Conservation (phyloP, 2,888 invertebrate genomes). For the Melitaea athalia region DNA sequence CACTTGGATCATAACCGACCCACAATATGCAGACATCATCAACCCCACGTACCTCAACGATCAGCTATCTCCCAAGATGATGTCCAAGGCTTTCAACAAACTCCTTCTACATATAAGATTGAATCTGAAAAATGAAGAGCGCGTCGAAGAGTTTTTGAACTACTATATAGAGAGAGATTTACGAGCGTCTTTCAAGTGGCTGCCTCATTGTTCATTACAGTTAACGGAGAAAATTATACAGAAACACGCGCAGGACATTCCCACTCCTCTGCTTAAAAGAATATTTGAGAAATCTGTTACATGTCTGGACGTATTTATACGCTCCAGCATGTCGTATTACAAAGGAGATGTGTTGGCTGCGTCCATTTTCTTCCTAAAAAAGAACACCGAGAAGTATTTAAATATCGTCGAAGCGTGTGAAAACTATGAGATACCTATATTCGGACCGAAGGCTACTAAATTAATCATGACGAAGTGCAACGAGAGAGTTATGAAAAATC, state of each 20-base stretch:
- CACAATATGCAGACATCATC: slow-evolving; percentile 57
- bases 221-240: slow-evolving; percentile 53
- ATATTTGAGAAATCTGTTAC: slow-evolving; percentile 15
- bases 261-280: slow-evolving; percentile 15
- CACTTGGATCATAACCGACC: slow-evolving; percentile 62
- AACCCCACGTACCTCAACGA: slow-evolving; percentile 60
- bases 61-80: slow-evolving; percentile 59
- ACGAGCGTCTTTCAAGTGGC: slow-evolving; percentile 56
- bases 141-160: slow-evolving; percentile 60
- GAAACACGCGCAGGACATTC: slow-evolving; percentile 38
- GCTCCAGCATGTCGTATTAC: slow-evolving; percentile 30
- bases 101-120: slow-evolving; percentile 58
- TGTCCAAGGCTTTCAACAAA: slow-evolving; percentile 57
- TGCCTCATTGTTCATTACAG: slow-evolving; percentile 57
- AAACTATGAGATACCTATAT: slow-evolving; percentile 37
- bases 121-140: slow-evolving; percentile 54
- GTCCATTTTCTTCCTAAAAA: slow-evolving; percentile 51
- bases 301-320: not conserved
- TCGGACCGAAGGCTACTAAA: slow-evolving; percentile 52
- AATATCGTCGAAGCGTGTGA: slow-evolving; percentile 47
- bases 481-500: slow-evolving; percentile 53
- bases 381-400: slow-evolving; percentile 52
- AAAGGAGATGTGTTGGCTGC: slow-evolving; percentile 40
- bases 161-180: slow-evolving; percentile 49
- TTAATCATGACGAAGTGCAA: slow-evolving; percentile 55